Evolutionary conservation across 2,888 invertebrate genomes (phyloP).

Genomic region (Trachelus iudaicus): DNA sequence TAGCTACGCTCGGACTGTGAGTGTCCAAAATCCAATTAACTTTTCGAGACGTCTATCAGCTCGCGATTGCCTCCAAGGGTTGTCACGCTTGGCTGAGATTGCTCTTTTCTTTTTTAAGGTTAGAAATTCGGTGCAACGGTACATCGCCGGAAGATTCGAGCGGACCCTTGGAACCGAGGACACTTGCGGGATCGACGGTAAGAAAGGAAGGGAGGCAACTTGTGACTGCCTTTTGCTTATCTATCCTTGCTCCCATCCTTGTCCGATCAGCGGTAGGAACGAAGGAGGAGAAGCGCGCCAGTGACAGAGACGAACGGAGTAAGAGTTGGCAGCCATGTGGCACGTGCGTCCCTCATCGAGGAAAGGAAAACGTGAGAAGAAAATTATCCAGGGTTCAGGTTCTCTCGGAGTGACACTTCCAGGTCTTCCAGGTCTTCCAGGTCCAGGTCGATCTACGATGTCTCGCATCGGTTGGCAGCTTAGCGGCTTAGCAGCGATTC

Average conservation of each 20-base stretch:
- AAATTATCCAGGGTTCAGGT: conserved; percentile 5
- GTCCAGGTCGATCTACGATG: conserved; percentile 1
- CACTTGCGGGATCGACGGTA: neutral
- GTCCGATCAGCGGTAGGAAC: no score
- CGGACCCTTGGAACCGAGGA: no score
- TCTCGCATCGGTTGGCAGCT: conserved; percentile 1
- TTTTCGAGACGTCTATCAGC: neutral
- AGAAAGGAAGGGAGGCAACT: neutral
- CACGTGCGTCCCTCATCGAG: conserved; percentile 22
- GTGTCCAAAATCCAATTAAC: conserved; percentile 3
- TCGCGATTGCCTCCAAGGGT: neutral
- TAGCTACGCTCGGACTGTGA: neutral
- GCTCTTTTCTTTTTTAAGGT: neutral
- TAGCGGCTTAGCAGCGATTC: neutral
- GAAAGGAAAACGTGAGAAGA: conserved; percentile 15
- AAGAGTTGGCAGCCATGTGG: conserved; percentile 36
- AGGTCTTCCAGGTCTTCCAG: neutral
- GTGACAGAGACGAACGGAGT: conserved; percentile 23
- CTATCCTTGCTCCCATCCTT: no score
- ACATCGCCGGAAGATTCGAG: no score
- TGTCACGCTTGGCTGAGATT: neutral
- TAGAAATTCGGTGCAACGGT: no score
- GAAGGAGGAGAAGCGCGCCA: neutral
- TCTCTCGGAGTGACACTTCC: no score
- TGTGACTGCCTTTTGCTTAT: no score